These are phyloP conservation scores for Drosophila ironensis DNA, from an alignment of 1,140 invertebrate genomes.

Conservation along the genomic window DNA sequence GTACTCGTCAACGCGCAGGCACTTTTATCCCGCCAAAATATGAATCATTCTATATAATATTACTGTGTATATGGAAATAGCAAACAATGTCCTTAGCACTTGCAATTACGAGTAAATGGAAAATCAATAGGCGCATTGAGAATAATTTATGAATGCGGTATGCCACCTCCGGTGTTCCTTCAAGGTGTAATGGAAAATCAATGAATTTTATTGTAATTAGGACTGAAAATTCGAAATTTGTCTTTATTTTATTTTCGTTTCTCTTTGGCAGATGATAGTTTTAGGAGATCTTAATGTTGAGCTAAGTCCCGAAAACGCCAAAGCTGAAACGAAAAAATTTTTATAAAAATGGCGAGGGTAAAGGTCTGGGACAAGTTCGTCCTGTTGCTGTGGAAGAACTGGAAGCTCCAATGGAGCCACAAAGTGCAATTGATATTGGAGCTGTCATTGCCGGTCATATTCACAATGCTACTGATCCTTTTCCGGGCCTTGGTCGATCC, in stretches of 20 bases:
- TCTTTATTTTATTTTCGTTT: neutral
- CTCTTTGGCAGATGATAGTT: neutral
- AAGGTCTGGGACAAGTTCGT: conserved; percentile 84
- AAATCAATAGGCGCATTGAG: too few relatives aligned
- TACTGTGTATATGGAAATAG: too few relatives aligned
- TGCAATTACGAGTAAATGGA: too few relatives aligned
- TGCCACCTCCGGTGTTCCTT: too few relatives aligned
- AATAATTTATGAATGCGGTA: too few relatives aligned
- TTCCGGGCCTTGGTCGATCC: conserved; percentile 84
- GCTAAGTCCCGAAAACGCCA: conserved; percentile 1
- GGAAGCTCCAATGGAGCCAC: conserved; percentile 89
- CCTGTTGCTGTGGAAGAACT: conserved; percentile 94
- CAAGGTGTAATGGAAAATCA: neutral
- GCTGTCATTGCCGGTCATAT: conserved; percentile 86
- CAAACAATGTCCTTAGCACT: too few relatives aligned
- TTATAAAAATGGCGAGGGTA: conserved; percentile 43
- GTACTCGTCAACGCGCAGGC: too few relatives aligned
- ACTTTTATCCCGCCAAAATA: neutral
- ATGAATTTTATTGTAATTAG: too few relatives aligned
- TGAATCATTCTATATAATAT: too few relatives aligned
- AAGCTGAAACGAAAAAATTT: conserved; percentile 21
- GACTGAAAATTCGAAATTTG: neutral
- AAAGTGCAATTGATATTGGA: conserved; percentile 88
- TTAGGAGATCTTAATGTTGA: conserved; percentile 31
- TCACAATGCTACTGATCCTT: conserved; percentile 87